Evolutionary conservation across 2,797 vertebrate genomes (phyloP).

Genomic region (Cossypha caffra): DNA sequence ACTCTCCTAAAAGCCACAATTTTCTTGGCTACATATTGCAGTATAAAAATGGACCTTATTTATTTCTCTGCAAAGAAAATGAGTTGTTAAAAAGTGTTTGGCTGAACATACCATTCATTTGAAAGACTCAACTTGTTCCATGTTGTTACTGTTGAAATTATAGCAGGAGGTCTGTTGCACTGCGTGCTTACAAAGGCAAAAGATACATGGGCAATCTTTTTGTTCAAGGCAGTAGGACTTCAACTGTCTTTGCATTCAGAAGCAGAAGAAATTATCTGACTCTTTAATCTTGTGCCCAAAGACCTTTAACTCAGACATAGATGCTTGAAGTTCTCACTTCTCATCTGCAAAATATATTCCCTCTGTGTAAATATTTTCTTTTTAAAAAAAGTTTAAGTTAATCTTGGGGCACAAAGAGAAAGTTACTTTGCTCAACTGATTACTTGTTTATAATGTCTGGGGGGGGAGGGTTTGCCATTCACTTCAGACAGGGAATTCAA

Average conservation of each 20-base stretch:
- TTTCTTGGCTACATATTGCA: not conserved
- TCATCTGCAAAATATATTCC: not conserved
- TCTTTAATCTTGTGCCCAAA: not conserved
- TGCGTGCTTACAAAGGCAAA: fast-evolving
- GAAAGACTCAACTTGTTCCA: not conserved
- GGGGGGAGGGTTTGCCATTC: fast-evolving
- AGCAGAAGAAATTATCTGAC: not conserved
- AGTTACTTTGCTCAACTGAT: not conserved
- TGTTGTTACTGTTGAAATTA: not conserved
- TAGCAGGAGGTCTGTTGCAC: not conserved
- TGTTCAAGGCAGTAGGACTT: not conserved
- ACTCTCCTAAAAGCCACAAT: not conserved
- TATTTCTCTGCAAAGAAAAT: not conserved
- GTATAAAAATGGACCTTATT: not conserved
- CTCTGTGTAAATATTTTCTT: not conserved
- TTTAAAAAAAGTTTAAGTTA: not conserved
- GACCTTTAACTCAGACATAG: not conserved
- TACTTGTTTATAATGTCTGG: not conserved
- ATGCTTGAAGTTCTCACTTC: not conserved
- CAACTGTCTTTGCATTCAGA: not conserved
- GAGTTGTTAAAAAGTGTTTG: not conserved
- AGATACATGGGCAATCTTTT: not conserved
- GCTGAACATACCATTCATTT: not conserved
- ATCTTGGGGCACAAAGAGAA: not conserved
- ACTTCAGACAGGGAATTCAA: not conserved